Percentiles rank a stretch among this genome's conserved stretches.
Evolutionary conservation across 2,113 vertebrate species (phyloP).

Genomic region (Potamarius usumacintae): DNA sequence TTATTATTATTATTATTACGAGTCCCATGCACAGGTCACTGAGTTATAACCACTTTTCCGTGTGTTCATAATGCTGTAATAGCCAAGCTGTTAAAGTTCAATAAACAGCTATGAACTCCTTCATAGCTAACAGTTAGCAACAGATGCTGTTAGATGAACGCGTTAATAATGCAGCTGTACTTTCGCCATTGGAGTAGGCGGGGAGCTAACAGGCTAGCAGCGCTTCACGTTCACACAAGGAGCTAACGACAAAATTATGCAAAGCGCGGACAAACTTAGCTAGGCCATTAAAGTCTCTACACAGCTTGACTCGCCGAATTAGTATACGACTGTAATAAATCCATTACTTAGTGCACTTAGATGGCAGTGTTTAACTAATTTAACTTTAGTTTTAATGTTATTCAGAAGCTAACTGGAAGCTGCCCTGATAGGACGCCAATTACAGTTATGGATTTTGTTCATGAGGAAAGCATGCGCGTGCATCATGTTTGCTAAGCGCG

Average conservation of each 20-base stretch:
- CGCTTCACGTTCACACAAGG: not conserved
- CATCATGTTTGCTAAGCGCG: not conserved
- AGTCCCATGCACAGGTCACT: not conserved
- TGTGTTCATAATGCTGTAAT: not conserved
- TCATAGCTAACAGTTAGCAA: not conserved
- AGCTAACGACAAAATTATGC: not conserved
- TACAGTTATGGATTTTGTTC: not conserved
- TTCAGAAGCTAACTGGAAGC: not conserved
- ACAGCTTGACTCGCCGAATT: not conserved
- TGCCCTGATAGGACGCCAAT: not conserved
- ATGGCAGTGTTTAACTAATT: not conserved
- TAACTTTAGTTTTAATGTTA: not conserved
- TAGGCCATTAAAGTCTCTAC: not conserved
- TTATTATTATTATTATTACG: not conserved
- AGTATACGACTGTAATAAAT: not conserved
- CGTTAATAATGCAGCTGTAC: not conserved
- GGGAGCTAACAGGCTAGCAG: not conserved
- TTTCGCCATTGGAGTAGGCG: conserved; percentile 5
- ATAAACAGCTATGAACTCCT: not conserved
- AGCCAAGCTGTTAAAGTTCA: not conserved
- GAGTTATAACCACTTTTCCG: not conserved
- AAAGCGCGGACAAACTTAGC: conserved; percentile 4
- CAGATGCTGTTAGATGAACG: not conserved
- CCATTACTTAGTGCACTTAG: not conserved
- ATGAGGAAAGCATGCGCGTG: no score